These are phyloP conservation scores for Heliconius eleuchia DNA, from an alignment of 1,140 invertebrate species.

Conservation along the genomic window DNA sequence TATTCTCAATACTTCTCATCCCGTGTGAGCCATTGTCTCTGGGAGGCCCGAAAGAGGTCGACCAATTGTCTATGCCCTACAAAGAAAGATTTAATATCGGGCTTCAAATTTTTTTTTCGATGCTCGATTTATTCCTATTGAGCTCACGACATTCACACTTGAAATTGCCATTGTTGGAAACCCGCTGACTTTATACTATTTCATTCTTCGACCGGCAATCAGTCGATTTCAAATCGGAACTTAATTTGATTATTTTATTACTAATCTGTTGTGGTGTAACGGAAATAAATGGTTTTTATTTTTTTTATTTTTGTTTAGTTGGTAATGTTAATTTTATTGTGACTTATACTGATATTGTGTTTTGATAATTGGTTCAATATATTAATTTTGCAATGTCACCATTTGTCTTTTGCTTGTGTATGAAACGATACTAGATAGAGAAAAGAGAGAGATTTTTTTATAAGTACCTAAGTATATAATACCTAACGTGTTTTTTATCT, in stretches of 20 bases:
- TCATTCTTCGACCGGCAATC: conserved; percentile 31
- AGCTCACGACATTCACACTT: conserved; percentile 53
- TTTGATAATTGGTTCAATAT: too few species aligned
- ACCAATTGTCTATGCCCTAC: conserved; percentile 59
- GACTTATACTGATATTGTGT: too few species aligned
- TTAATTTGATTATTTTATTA: conserved; percentile 11
- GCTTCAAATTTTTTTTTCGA: conserved; percentile 53
- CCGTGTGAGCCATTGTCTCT: conserved; percentile 73
- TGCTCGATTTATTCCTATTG: conserved; percentile 54
- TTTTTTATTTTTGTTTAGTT: background rate
- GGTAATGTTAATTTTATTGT: background rate
- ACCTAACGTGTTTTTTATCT: too few species aligned
- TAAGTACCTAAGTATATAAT: too few species aligned
- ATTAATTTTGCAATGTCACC: too few species aligned
- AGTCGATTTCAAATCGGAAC: conserved; percentile 22
- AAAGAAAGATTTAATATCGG: conserved; percentile 63
- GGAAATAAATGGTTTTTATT: background rate
- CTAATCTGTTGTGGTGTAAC: background rate
- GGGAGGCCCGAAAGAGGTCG: conserved; percentile 45
- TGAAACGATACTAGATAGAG: too few species aligned
- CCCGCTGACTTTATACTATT: conserved; percentile 33
- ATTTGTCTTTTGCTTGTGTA: too few species aligned
- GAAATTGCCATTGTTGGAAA: conserved; percentile 61
- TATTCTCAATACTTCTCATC: conserved; percentile 66
- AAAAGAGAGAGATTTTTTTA: too few species aligned